A percentile compares a stretch with the other conserved stretches of the same genome.
phyloP scores from a whole-genome alignment of 2,797 vertebrate genomes.

The Melanotaenia trifasciata region DNA sequence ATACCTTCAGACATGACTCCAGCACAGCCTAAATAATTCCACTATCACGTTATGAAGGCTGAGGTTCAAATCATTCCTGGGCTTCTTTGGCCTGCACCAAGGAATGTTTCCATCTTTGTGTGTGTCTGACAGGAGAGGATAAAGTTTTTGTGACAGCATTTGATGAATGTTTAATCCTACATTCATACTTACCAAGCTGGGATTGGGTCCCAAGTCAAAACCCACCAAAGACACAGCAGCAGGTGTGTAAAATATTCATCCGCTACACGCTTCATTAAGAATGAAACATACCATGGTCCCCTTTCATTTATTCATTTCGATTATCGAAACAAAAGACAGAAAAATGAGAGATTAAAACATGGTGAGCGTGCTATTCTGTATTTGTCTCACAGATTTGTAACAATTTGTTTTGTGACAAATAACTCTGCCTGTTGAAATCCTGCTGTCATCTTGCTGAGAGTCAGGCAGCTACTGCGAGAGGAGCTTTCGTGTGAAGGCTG shows the following conservation, averaged over 20 bases:
- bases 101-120: conserved; percentile 48
- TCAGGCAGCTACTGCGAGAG: conserved; percentile 62
- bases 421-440: conserved; percentile 80
- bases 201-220: conserved; percentile 82
- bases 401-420: conserved; percentile 86
- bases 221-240: conserved; percentile 81
- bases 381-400: conserved; percentile 86
- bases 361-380: conserved; percentile 73
- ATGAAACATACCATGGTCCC: conserved; percentile 79
- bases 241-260: conserved; percentile 87
- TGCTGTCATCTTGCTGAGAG: conserved; percentile 73
- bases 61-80: conserved; percentile 48
- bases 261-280: conserved; percentile 86
- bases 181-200: conserved; percentile 78
- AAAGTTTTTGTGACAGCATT: conserved; percentile 85
- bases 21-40: conserved; percentile 63
- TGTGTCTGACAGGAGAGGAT: conserved; percentile 73
- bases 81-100: conserved; percentile 40
- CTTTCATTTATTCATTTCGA: conserved; percentile 84
- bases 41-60: conserved; percentile 37
- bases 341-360: conserved; percentile 82
- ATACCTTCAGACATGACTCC: conserved; percentile 55
- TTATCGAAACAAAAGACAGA: conserved; percentile 86
- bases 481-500: conserved; percentile 59
- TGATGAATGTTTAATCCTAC: conserved; percentile 87